Evolutionary conservation across 2,797 vertebrate species (phyloP), one percentile per base, ranked within the genome.

Genomic region (Spinibarbus caldwelli): DNA sequence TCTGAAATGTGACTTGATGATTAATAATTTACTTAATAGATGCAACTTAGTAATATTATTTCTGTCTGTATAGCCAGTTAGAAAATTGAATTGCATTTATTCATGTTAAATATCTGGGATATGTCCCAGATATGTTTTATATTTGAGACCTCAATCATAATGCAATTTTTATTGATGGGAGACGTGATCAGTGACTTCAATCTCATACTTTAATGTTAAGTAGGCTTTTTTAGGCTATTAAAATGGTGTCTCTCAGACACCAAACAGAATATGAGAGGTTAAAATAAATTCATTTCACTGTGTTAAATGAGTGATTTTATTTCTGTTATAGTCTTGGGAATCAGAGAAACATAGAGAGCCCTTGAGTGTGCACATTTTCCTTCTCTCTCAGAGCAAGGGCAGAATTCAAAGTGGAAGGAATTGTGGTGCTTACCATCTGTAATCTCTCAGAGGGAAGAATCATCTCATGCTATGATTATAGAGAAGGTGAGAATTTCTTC

Each of bases 401-500:
- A 79, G 36, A 84, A 85, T 78, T 80, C 59, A 66, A 72, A 87
- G 41, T 88, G 85, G 62, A 82, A 75, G 78, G 66, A 83, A 75
- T 84, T 62, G 81, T 73, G 59, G 62, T 73, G 80, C 85, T 73
- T 87, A 71, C 84, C 68, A 86, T 80, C 86, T 78, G 78, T 88
- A 88, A 86, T 87, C 78, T 88, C 76, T 83, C 47, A 43, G 38
- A 78, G 70, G 67, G 45, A 84, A 70, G 64, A 85, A 84, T 85
- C 70, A 85, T 78, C 79, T 86, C 45, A 67, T 78, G 38, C 84
- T 78, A 49, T 81, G 87, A 83, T 82, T 66, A 84, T 71, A 67
- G 75, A 80, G 79, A 82, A 84, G 80, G 82, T 86, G 75, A 88
- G 62, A 89, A 80, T 88, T 86, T 88, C 84, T 62, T 83, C 86